A percentile compares a stretch with the other conserved stretches of the same genome.
Evolutionary conservation across 2,888 invertebrate species (phyloP).

Genomic region (Drosophila parthenogenetica): DNA sequence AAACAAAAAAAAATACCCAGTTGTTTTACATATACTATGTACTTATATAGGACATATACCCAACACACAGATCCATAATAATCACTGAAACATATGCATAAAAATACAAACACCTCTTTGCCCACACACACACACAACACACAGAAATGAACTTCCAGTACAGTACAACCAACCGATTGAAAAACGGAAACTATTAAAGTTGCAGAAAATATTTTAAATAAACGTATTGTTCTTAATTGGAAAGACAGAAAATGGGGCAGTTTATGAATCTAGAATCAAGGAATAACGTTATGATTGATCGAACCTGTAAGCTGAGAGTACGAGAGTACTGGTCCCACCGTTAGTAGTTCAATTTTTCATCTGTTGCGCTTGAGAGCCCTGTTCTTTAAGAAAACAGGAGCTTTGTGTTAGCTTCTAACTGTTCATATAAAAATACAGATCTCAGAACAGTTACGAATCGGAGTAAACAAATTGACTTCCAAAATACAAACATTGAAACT

Average conservation of each 20-base stretch:
- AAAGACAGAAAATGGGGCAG: background rate
- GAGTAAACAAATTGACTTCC: too few species aligned
- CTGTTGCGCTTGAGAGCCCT: too few species aligned
- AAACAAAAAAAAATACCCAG: slow-evolving; percentile 60
- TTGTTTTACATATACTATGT: slow-evolving; percentile 65
- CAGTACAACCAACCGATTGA: slow-evolving; percentile 59
- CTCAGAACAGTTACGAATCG: too few species aligned
- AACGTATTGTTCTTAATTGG: slow-evolving; percentile 33
- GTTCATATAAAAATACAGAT: too few species aligned
- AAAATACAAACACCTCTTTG: slow-evolving; percentile 6
- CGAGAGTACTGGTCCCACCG: too few species aligned
- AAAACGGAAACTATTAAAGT: slow-evolving; percentile 76
- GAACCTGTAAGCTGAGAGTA: too few species aligned
- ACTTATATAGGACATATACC: slow-evolving; percentile 12
- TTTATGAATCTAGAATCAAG: background rate
- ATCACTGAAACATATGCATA: slow-evolving; percentile 14
- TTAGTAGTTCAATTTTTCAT: too few species aligned
- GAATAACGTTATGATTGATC: too few species aligned
- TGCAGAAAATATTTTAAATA: slow-evolving; percentile 69
- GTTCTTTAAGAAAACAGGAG: too few species aligned
- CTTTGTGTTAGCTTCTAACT: too few species aligned
- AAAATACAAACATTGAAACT: too few species aligned
- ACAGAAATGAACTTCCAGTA: slow-evolving; percentile 34
- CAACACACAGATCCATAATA: slow-evolving; percentile 10
- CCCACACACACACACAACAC: slow-evolving; percentile 21